Base-by-base conservation (phyloP, 2,888 invertebrate species). In the Pimpla rufipes region DNA sequence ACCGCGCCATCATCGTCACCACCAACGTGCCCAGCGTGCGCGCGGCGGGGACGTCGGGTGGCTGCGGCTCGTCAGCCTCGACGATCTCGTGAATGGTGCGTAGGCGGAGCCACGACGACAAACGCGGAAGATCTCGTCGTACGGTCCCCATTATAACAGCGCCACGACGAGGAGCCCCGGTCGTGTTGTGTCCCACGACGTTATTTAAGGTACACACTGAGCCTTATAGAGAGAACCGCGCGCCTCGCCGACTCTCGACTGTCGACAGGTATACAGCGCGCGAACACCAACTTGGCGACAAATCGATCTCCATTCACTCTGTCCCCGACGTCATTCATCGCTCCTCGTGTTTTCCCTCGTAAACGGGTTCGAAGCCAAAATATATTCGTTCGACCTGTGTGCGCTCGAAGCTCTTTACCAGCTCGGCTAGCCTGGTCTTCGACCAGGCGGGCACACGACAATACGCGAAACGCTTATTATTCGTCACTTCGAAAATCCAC, bases 221-320 rank as follows among this genome's bases (percentile, higher is more conserved):
- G 40, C n/a, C 18, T 13, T 13, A 55, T 6, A 29, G 29, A 29
- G 29, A 29, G 29, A 29, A 29, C 62, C 13, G 18, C 35, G 52
- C 59, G 47, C 59, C 21, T 21, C 37, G 23, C 37, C 76, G 66
- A 71, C 52, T 59, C 66, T 21, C 68, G 55, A 52, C 68, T 80
- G 73, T 84, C 81, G 75, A 83, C 84, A 84, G 83, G 84, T 86
- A 83, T 83, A 68, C 13, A 47, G 62, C 23, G 11, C 45, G 11
- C 23, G 76, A 42, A 68, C 70, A 75, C 87, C 79, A 89, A 88
- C 88, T 90, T 85, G 85, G 87, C 89, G 91, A 92, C 91, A 91
- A 92, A 92, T 91, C 91, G 90, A 89, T 89, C 29, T 70, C 87
- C 88, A 91, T 91, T 90, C 89, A 89, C 55, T n/a, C n/a, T 35